Base-by-base conservation (phyloP, 2,888 invertebrate genomes). In the Sturmia bella region DNA sequence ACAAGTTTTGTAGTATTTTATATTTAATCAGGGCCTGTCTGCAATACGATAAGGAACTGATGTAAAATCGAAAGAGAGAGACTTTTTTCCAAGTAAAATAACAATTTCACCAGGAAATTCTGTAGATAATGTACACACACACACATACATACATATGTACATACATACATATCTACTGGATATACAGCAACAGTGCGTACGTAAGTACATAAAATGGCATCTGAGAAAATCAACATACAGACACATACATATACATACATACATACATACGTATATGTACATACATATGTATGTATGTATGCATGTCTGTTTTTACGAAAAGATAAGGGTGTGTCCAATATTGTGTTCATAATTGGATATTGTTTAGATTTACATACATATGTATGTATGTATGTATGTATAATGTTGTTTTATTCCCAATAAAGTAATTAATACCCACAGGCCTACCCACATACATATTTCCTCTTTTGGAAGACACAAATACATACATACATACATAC, bases 21-120 rank as follows among this genome's bases (percentile, higher is more conserved):
- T 52, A 72, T 72, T 61, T 72, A 74, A 74, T 64, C 74, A 64
- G 39, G 74, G 74, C 74, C 74, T 74, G 45, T 17, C 13, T 48
- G 19, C 48, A 5, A 32, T 39, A 61, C 41, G 11, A 15, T 4
- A 59, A 59, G 9, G n/a, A 37, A 27, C n/a, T 15, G 13, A 21
- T 12, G 41, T 43, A 52, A 41, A 41, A 11, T 5, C 17, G 5
- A 32, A 19, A 52, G 52, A 72, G 50, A 50, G 59, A 72, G 61
- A 72, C 72, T 43, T 61, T 72, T 61, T 70, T n/a, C n/a, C 48
- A 11, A 27, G 24, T 39, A 24, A 50, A 61, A 52, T 43, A 15
- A 45, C 45, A 17, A 59, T 73, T 73, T 63, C 61, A 52, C 12
- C 27, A 63, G 41, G 61, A 27, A 39, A 54, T 45, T 43, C 56